Evolutionary conservation across 1,140 invertebrate species (phyloP).

Genomic region (Aphelenchoides besseyi): DNA sequence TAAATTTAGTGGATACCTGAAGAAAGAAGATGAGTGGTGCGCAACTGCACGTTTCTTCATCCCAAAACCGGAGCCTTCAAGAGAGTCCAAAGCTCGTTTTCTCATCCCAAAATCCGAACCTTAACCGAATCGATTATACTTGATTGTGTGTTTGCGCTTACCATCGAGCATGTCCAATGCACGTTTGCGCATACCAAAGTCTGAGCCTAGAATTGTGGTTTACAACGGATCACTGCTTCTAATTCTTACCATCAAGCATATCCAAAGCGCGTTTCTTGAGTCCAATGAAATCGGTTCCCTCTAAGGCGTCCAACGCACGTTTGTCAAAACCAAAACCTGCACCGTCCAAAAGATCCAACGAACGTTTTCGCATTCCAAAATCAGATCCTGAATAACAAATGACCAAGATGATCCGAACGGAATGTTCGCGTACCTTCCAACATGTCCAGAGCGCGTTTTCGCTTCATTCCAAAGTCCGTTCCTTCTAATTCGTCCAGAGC

Average conservation of each 20-base stretch:
- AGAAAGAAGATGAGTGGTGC: background rate
- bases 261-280: no score
- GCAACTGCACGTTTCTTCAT: constrained; percentile 23
- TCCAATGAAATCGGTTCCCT: background rate
- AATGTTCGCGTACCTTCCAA: constrained; percentile 13
- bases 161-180: constrained; percentile 11
- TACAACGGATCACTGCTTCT: background rate
- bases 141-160: background rate
- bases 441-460: constrained; percentile 22
- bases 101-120: constrained; percentile 16
- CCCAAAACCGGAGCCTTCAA: constrained; percentile 11
- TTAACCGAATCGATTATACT: background rate
- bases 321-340: constrained; percentile 4
- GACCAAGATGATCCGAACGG: no score
- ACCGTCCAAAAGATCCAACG: background rate
- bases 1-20: background rate
- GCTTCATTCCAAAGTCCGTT: constrained; percentile 12
- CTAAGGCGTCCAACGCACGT: background rate
- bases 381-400: no score
- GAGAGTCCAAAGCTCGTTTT: constrained; percentile 17
- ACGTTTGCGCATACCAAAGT: constrained; percentile 19
- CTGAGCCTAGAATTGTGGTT: background rate
- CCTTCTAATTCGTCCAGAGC: constrained; percentile 16
- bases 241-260: no score
- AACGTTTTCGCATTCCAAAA: constrained; percentile 3